A percentile compares a stretch with the other conserved stretches of the same genome.
Evolutionary conservation across 2,113 vertebrate species (phyloP).

Genomic region (Ranitomeya variabilis): DNA sequence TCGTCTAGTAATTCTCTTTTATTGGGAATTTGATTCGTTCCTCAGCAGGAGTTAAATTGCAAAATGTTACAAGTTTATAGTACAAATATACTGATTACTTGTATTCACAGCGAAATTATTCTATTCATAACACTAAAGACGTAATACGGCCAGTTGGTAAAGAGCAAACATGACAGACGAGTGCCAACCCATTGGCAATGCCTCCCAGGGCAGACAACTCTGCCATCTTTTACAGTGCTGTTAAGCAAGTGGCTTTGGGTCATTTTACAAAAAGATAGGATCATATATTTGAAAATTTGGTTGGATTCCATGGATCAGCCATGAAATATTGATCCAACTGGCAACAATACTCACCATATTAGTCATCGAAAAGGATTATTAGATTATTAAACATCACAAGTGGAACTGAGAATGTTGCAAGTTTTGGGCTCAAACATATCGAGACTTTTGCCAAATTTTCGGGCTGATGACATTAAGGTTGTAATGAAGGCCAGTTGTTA

Average conservation of each 20-base stretch:
- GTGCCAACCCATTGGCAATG: constrained; percentile 36
- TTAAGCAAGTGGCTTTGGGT: not conserved
- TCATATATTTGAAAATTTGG: not conserved
- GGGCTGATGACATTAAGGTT: constrained; percentile 30
- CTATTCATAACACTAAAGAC: constrained; percentile 46
- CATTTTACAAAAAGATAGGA: constrained; percentile 3
- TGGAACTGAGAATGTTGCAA: constrained; percentile 2
- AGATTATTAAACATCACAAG: constrained; percentile 46
- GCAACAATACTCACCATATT: not conserved
- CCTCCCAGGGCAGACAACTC: constrained; percentile 6
- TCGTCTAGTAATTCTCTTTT: constrained; percentile 50
- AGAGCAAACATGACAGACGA: constrained; percentile 9
- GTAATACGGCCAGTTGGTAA: constrained; percentile 55
- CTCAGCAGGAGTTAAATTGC: constrained; percentile 58
- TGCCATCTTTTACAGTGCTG: constrained; percentile 48
- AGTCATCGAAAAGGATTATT: constrained; percentile 27
- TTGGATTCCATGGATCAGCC: not conserved
- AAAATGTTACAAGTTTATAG: constrained; percentile 59
- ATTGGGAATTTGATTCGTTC: constrained; percentile 53
- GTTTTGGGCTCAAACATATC: constrained; percentile 22
- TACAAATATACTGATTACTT: constrained; percentile 56
- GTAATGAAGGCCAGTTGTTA: constrained; percentile 53
- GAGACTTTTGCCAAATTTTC: constrained; percentile 30
- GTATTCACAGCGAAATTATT: constrained; percentile 45
- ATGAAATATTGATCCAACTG: constrained; percentile 23